Conservation (phyloP, 2,888 invertebrate species). For the Yponomeuta plumbellus region DNA sequence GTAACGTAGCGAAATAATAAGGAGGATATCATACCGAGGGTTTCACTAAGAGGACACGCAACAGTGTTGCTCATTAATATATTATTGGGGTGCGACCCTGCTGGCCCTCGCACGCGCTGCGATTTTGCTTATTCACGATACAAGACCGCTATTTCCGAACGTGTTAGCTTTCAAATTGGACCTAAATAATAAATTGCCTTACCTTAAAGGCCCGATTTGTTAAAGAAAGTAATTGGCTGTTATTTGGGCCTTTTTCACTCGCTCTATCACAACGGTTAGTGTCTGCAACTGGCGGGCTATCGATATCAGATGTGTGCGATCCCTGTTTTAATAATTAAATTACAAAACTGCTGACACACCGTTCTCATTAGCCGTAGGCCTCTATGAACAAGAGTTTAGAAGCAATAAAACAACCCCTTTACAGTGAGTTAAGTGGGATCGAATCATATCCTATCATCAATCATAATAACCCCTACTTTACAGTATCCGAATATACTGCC, state of each 20-base stretch:
- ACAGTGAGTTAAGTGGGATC: constrained; percentile 71
- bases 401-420: constrained; percentile 71
- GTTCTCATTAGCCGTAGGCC: constrained; percentile 68
- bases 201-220: constrained; percentile 49
- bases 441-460: constrained; percentile 72
- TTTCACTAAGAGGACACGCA: constrained; percentile 34
- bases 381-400: constrained; percentile 53
- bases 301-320: constrained; percentile 1
- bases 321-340: background rate
- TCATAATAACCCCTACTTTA: constrained; percentile 62
- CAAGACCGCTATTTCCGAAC: constrained; percentile 47
- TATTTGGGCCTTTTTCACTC: constrained; percentile 1
- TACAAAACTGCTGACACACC: constrained; percentile 53
- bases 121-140: constrained; percentile 63
- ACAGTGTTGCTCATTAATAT: constrained; percentile 49
- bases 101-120: constrained; percentile 7
- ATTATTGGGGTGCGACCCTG: constrained; percentile 42
- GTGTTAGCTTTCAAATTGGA: constrained; percentile 64
- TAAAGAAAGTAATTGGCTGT: constrained; percentile 19
- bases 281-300: background rate
- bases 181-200: constrained; percentile 58
- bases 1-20: constrained; percentile 33
- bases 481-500: constrained; percentile 26
- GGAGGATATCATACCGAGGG: constrained; percentile 43
- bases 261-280: background rate